Conservation (phyloP, 2,797 vertebrate genomes). For the Acridotheres tristis region DNA sequence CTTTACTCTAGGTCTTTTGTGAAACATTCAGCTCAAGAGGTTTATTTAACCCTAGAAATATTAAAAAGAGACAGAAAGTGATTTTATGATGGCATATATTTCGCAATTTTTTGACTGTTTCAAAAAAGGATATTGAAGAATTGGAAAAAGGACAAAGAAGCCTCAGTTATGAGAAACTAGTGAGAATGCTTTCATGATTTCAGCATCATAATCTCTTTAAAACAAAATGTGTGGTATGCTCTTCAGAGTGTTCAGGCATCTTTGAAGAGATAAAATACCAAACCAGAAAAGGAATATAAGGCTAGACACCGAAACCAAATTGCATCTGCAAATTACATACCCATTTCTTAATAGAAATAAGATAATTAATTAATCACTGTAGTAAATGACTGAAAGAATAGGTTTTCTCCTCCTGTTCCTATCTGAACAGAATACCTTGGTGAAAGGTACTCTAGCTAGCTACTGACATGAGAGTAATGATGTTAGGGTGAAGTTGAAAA, state of each 20-base stretch:
- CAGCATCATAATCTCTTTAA: background rate
- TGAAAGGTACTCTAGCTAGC: background rate
- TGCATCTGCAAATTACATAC: background rate
- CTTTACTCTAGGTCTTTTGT: background rate
- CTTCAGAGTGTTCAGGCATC: background rate
- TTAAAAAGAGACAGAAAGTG: background rate
- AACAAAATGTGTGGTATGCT: background rate
- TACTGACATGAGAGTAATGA: background rate
- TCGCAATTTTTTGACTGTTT: background rate
- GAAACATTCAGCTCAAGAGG: background rate
- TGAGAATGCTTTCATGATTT: background rate
- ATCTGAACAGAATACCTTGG: background rate
- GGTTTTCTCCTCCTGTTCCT: background rate
- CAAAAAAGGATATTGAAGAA: background rate
- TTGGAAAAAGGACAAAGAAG: background rate
- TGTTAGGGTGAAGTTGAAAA: background rate
- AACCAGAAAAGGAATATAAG: background rate
- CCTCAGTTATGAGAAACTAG: background rate
- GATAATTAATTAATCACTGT: background rate
- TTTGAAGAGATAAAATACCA: background rate
- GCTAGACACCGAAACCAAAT: background rate
- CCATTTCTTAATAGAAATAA: background rate
- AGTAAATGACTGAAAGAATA: background rate
- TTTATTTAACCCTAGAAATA: slow-evolving; percentile 11
- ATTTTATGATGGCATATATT: background rate